Evolutionary conservation across 2,113 vertebrate species (phyloP).

Genomic region (Apodemus sylvaticus): DNA sequence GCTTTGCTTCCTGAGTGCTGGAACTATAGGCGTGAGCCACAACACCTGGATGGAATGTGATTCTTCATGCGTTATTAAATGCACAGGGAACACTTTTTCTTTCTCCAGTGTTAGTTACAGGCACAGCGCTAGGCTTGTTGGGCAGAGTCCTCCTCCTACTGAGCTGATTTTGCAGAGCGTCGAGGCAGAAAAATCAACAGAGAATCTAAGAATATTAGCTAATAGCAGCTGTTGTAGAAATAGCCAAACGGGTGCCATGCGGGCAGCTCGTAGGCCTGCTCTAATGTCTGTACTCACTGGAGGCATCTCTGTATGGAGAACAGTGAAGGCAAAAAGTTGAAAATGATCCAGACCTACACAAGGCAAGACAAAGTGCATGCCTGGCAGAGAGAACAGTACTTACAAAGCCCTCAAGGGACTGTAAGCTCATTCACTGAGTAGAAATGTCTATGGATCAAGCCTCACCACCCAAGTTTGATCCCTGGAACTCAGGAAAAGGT

Average conservation of each 20-base stretch:
- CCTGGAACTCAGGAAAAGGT: background rate
- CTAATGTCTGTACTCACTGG: background rate
- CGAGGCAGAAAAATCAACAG: background rate
- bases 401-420: background rate
- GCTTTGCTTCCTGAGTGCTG: background rate
- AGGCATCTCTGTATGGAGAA: background rate
- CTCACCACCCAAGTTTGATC: background rate
- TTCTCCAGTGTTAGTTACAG: background rate
- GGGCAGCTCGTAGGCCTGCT: fast-evolving
- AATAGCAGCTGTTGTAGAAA: background rate
- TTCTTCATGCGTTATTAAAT: background rate
- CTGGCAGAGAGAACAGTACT: background rate
- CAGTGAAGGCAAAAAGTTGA: background rate
- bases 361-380: background rate
- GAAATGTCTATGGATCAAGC: too few relatives aligned
- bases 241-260: background rate
- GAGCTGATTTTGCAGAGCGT: background rate
- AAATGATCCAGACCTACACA: background rate
- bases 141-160: background rate
- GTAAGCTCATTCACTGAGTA: background rate
- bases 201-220: background rate
- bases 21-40: background rate
- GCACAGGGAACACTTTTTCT: background rate
- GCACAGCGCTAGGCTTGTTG: background rate
- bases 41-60: background rate